These are phyloP conservation scores for Ectropis grisescens DNA, from an alignment of 1,140 invertebrate genomes.

Conservation along the genomic window DNA sequence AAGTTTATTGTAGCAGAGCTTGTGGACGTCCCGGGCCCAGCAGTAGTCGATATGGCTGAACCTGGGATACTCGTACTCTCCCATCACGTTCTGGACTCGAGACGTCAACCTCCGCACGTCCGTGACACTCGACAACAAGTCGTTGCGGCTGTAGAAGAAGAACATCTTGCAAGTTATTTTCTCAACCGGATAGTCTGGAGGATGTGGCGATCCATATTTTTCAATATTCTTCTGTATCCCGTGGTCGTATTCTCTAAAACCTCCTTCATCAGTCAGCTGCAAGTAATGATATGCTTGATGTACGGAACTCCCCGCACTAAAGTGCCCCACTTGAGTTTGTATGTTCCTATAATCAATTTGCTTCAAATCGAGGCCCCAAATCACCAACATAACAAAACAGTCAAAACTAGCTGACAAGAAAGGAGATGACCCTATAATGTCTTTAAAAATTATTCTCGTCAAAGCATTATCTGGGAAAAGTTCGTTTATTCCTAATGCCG, in stretches of 20 bases:
- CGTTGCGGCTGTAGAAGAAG: slow-evolving; percentile 73
- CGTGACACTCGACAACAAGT: slow-evolving; percentile 64
- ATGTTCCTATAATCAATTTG: too few relatives aligned
- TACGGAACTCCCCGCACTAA: too few relatives aligned
- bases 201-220: slow-evolving; percentile 21
- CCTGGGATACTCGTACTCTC: slow-evolving; percentile 30
- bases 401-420: too few relatives aligned
- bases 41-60: slow-evolving; percentile 70
- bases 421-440: too few relatives aligned
- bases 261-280: too few relatives aligned
- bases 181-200: slow-evolving; percentile 70
- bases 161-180: slow-evolving; percentile 73
- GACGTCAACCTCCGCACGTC: slow-evolving; percentile 42
- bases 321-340: too few relatives aligned
- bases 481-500: too few relatives aligned
- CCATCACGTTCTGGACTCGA: slow-evolving; percentile 47
- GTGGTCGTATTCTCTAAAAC: too few relatives aligned
- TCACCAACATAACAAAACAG: too few relatives aligned
- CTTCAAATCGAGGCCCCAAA: too few relatives aligned
- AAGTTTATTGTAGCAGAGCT: slow-evolving; percentile 21
- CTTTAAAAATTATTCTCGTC: slow-evolving; percentile 46
- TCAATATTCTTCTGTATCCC: slow-evolving; percentile 31
- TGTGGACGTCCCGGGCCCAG: slow-evolving; percentile 48
- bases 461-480: slow-evolving; percentile 4
- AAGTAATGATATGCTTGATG: too few relatives aligned